A percentile compares a stretch with the other conserved stretches of the same genome.
These are phyloP conservation scores for Hormaphis cornu DNA, from an alignment of 1,140 invertebrate genomes.

Conservation along the genomic window DNA sequence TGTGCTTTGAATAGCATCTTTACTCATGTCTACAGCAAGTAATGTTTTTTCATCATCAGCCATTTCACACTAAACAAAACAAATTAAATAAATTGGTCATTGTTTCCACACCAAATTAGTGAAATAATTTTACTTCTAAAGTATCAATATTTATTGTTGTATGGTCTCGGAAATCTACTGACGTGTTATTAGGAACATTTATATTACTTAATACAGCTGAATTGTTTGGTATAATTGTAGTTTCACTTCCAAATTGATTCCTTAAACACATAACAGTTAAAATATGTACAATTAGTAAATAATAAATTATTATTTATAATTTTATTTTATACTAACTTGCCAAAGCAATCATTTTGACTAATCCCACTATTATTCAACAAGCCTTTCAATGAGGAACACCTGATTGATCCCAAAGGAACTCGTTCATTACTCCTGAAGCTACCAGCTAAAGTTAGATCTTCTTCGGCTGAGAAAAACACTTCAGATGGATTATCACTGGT, in stretches of 20 bases:
- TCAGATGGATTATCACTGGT: conserved; percentile 83
- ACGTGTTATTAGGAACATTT: background rate
- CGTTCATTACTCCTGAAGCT: background rate
- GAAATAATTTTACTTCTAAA: background rate
- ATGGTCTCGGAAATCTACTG: background rate
- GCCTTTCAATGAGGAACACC: conserved; percentile 10
- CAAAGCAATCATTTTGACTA: conserved; percentile 7
- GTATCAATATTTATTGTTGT: background rate
- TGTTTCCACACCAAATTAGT: background rate
- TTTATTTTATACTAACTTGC: conserved; percentile 1
- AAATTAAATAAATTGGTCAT: background rate
- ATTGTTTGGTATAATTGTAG: conserved; percentile 11
- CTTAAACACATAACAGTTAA: background rate
- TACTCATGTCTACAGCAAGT: conserved; percentile 12
- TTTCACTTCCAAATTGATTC: conserved; percentile 28
- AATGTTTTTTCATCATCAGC: conserved; percentile 27
- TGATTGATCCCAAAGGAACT: background rate
- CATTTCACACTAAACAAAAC: background rate
- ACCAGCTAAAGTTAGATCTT: conserved; percentile 54
- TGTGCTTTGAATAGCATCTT: background rate
- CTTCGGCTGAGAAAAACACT: conserved; percentile 82
- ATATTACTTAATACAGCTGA: background rate
- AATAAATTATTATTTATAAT: background rate
- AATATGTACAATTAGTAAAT: background rate
- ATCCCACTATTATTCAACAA: conserved; percentile 13